Percentiles rank a stretch among this genome's conserved stretches.
phyloP scores from a whole-genome alignment of 2,888 invertebrate genomes.

The Nemapogon koenigi region DNA sequence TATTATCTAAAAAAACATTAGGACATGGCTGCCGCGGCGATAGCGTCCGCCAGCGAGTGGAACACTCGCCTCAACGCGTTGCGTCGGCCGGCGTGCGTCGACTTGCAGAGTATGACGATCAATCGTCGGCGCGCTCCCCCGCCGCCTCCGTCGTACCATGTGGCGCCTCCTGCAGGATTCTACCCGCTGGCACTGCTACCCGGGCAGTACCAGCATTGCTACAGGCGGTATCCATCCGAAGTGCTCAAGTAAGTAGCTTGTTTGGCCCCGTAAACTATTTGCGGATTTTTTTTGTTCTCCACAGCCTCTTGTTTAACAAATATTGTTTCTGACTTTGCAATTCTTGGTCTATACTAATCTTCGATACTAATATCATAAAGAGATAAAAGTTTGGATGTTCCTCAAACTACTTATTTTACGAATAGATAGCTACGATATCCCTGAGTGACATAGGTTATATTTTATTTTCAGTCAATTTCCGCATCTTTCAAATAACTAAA shows the following conservation, averaged over 20 bases:
- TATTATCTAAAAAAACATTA: too few relatives aligned
- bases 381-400: too few relatives aligned
- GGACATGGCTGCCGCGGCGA: slow-evolving; percentile 81
- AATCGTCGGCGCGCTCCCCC: slow-evolving; percentile 61
- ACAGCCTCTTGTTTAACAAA: too few relatives aligned
- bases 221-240: slow-evolving; percentile 77
- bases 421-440: too few relatives aligned
- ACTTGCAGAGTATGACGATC: slow-evolving; percentile 89
- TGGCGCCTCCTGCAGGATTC: slow-evolving; percentile 60
- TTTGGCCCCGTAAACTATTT: background rate
- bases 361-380: too few relatives aligned
- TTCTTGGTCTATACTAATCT: too few relatives aligned
- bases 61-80: slow-evolving; percentile 84
- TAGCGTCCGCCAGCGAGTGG: slow-evolving; percentile 87
- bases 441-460: too few relatives aligned
- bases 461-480: too few relatives aligned
- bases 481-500: too few relatives aligned
- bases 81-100: slow-evolving; percentile 82
- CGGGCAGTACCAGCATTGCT: slow-evolving; percentile 94
- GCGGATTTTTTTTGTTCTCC: too few relatives aligned
- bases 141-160: slow-evolving; percentile 22
- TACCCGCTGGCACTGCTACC: slow-evolving; percentile 95
- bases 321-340: too few relatives aligned
- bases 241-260: slow-evolving; percentile 69
- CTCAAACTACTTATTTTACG: too few relatives aligned